phyloP scores from a whole-genome alignment of 2,113 vertebrate genomes.

The Laticauda colubrina region DNA sequence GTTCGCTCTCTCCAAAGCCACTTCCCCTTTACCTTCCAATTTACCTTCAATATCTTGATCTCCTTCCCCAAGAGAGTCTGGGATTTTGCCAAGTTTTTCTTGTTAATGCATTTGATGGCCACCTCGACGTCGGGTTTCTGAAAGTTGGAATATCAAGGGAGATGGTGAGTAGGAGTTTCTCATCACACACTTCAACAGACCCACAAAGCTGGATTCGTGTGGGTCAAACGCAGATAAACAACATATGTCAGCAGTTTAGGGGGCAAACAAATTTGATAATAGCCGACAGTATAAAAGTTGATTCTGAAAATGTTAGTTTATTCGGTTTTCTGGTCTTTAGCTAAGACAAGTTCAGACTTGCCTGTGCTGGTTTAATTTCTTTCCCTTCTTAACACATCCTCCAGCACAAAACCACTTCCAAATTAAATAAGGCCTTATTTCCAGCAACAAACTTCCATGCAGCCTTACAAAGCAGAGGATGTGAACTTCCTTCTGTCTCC shows the following conservation, averaged over 20 bases:
- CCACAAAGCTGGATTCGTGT: neutral
- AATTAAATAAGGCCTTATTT: neutral
- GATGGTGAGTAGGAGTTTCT: neutral
- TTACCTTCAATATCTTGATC: conserved; percentile 97
- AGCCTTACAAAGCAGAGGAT: conserved; percentile 46
- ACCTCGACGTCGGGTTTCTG: conserved; percentile 93
- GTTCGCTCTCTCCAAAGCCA: neutral
- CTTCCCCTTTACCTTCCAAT: neutral
- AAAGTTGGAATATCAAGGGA: conserved; percentile 43
- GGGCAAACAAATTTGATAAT: neutral
- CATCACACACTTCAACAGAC: neutral
- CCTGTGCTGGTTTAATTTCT: conserved; percentile 5
- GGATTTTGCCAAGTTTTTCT: conserved; percentile 94
- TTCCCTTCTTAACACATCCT: neutral
- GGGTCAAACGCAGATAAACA: neutral
- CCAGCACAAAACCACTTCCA: neutral
- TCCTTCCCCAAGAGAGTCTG: conserved; percentile 92
- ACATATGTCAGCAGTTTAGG: neutral
- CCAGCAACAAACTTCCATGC: conserved; percentile 11
- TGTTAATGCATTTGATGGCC: conserved; percentile 96
- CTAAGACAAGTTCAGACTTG: conserved; percentile 59
- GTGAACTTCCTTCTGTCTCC: conserved; percentile 32
- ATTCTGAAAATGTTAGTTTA: neutral
- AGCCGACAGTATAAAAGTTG: neutral
- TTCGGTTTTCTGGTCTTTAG: neutral